These are phyloP conservation scores for Drosophila prostipennis DNA, from an alignment of 2,888 invertebrate genomes.

Conservation along the genomic window DNA sequence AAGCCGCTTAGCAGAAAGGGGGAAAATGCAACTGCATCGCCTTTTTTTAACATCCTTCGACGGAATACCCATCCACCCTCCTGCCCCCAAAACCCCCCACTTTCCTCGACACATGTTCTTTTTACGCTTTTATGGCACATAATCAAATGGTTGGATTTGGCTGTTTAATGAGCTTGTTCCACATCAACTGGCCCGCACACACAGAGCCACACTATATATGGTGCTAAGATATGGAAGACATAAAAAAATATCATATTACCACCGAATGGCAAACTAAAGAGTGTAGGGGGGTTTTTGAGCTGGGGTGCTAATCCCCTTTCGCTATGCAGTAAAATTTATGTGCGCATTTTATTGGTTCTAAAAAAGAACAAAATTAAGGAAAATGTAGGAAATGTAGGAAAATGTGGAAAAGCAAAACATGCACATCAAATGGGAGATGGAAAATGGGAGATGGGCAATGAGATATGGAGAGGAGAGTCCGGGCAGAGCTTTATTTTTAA, in stretches of 20 bases:
- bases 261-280: slow-evolving; percentile 10
- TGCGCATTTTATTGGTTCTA: slow-evolving; percentile 41
- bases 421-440: slow-evolving; percentile 11
- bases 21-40: slow-evolving; percentile 22
- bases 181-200: slow-evolving; percentile 40
- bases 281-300: background rate
- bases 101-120: slow-evolving; percentile 22
- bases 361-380: slow-evolving; percentile 15
- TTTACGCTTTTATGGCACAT: slow-evolving; percentile 49
- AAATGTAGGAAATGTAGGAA: slow-evolving; percentile 24
- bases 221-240: background rate
- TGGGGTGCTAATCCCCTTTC: slow-evolving; percentile 25
- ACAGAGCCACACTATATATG: background rate
- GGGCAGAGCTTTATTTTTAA: slow-evolving; percentile 24
- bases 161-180: slow-evolving; percentile 70
- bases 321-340: slow-evolving; percentile 40
- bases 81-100: no score
- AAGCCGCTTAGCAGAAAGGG: slow-evolving; percentile 12
- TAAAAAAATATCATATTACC: slow-evolving; percentile 18
- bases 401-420: slow-evolving; percentile 20
- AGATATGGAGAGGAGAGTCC: slow-evolving; percentile 5
- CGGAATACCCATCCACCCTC: no score
- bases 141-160: slow-evolving; percentile 66
- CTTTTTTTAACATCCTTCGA: background rate
- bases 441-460: background rate